Conservation (phyloP, 1,140 invertebrate species). For the Saxidomus purpurata region DNA sequence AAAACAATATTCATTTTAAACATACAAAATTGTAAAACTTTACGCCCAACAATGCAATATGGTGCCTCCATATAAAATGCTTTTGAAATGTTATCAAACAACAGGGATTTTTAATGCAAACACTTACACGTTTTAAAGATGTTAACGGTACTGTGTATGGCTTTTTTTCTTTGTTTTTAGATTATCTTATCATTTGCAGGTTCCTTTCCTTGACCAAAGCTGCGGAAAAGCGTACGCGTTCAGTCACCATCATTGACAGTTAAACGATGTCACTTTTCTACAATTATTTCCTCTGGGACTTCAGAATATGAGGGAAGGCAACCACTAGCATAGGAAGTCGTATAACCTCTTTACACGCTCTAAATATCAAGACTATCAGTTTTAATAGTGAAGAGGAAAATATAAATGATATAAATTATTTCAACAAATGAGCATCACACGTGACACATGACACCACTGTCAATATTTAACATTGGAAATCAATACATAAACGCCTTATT, state of each 20-base stretch:
- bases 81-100: no score
- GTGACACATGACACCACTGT: constrained; percentile 35
- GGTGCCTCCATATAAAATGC: no score
- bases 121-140: no score
- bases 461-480: constrained; percentile 54
- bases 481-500: constrained; percentile 31
- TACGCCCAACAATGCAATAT: no score
- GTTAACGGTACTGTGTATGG: no score
- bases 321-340: constrained; percentile 4
- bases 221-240: no score
- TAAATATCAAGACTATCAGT: constrained; percentile 34
- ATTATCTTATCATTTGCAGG: no score
- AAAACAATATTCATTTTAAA: no score
- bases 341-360: neutral
- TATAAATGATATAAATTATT: constrained; percentile 64
- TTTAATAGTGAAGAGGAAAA: constrained; percentile 15
- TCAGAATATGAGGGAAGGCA: neutral
- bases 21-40: no score
- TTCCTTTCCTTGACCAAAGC: no score
- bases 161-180: no score
- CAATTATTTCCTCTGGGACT: neutral
- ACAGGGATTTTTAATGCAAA: no score
- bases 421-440: constrained; percentile 35
- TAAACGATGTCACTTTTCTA: neutral
- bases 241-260: neutral